Conservation (phyloP, 2,797 vertebrate species). For the Meriones psammophilus region DNA sequence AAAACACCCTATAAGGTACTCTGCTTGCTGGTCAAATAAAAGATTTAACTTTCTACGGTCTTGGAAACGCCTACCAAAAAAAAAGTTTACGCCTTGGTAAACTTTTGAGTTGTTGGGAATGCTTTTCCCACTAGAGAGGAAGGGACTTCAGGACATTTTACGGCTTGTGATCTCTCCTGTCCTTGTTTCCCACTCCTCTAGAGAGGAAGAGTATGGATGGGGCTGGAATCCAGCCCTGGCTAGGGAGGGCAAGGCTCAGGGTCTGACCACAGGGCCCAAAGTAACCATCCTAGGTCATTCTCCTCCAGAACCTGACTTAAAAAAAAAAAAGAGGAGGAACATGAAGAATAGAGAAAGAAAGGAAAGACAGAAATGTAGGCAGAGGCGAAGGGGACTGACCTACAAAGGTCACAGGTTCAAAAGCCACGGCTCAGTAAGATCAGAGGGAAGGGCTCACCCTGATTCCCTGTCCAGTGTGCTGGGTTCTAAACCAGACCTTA, state of each 20-base stretch:
- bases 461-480: not conserved
- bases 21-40: not conserved
- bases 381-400: not conserved
- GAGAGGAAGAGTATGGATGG: not conserved
- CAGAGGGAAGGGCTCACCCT: not conserved
- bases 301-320: not conserved
- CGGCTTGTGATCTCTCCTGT: not conserved
- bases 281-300: not conserved
- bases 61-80: not conserved
- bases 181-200: not conserved
- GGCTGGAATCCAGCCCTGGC: not conserved
- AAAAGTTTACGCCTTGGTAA: not conserved
- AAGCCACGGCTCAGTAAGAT: not conserved
- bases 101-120: not conserved
- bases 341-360: not conserved
- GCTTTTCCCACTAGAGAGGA: constrained; percentile 9
- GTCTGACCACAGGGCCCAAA: not conserved
- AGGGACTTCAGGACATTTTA: not conserved
- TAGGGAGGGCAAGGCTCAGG: not conserved
- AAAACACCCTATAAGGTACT: not conserved
- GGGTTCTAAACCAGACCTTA: not conserved
- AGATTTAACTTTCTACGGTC: not conserved
- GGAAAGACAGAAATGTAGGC: not conserved
- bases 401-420: not conserved
- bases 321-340: not conserved